phyloP scores from a whole-genome alignment of 2,888 invertebrate species.

The Spicauda simplicius region DNA sequence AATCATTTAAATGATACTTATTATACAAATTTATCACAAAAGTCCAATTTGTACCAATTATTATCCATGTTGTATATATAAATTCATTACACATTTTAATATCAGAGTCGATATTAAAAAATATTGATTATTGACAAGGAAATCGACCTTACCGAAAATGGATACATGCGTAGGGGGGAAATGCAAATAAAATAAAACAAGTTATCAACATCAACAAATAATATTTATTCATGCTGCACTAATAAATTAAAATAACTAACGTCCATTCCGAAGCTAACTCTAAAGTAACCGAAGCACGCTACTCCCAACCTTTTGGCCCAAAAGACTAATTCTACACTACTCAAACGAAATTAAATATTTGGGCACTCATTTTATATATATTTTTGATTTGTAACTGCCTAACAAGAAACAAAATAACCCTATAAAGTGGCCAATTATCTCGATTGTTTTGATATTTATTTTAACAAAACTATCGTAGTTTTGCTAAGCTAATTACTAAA shows the following conservation, averaged over 20 bases:
- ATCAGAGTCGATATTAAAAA: not conserved
- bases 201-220: conserved; percentile 57
- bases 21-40: no score
- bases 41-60: no score
- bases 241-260: conserved; percentile 61
- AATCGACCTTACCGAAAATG: not conserved
- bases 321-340: not conserved
- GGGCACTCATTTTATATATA: not conserved
- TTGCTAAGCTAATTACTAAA: no score
- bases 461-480: no score
- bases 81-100: no score
- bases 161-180: not conserved
- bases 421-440: no score
- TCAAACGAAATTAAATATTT: not conserved
- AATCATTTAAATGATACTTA: no score
- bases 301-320: not conserved
- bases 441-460: no score
- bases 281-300: conserved; percentile 16
- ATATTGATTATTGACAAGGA: conserved; percentile 23
- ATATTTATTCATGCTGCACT: conserved; percentile 64
- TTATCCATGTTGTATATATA: no score
- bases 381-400: no score
- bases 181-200: conserved; percentile 41
- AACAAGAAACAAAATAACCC: no score
- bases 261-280: conserved; percentile 32